Evolutionary conservation across 2,113 vertebrate genomes (phyloP).

Genomic region (Myrmecophaga tridactyla): DNA sequence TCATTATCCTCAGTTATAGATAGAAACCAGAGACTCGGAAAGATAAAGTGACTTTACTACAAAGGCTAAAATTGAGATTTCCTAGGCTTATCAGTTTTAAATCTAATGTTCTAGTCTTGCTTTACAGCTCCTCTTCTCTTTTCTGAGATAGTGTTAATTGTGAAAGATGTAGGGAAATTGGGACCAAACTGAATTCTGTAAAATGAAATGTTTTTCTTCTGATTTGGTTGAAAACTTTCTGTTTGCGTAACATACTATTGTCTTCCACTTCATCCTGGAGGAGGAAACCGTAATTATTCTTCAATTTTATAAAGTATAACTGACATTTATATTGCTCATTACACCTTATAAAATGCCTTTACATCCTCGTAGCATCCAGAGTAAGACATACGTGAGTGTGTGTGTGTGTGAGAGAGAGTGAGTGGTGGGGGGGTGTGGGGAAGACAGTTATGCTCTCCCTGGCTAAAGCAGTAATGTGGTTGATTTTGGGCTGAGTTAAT

Average conservation of each 20-base stretch:
- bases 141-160: slow-evolving; percentile 9
- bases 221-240: not conserved
- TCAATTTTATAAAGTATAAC: not conserved
- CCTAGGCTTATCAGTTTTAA: not conserved
- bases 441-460: not conserved
- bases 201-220: slow-evolving; percentile 31
- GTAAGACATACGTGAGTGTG: not conserved
- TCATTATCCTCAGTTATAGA: not conserved
- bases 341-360: not conserved
- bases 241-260: not conserved
- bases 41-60: not conserved
- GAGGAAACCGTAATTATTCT: slow-evolving; percentile 26
- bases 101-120: not conserved
- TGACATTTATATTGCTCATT: not conserved
- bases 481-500: slow-evolving; percentile 10
- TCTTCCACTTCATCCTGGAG: slow-evolving; percentile 9
- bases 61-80: not conserved
- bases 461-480: not conserved
- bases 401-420: too few relatives aligned
- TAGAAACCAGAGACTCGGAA: not conserved
- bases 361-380: not conserved
- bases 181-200: not conserved
- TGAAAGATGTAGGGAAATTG: not conserved
- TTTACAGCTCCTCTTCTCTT: not conserved
- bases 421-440: too few relatives aligned